Evolutionary conservation across 2,888 invertebrate genomes (phyloP), one percentile per base, ranked within the genome.

Genomic region (Lagria hirta): DNA sequence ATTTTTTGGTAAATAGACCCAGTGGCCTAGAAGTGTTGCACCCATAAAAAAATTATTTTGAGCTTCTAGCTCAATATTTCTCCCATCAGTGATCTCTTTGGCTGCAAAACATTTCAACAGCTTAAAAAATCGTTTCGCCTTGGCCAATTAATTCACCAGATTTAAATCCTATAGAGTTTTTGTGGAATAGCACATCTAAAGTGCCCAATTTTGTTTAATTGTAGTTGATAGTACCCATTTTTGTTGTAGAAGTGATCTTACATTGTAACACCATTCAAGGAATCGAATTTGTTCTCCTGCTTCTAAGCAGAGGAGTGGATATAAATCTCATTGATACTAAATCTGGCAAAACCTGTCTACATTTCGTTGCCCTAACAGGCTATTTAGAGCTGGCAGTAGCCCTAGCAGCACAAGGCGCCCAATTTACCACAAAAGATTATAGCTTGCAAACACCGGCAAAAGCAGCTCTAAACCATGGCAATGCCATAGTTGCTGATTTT

Each of bases 261-360:
- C 12, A 10, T 17, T 42, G 47, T 13, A 23, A 29, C 7, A 20
- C 5, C 7, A 1, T 40, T 3, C 6, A 23, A 4, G 26, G 32
- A 7, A 12, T 51, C 11, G 48, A 48, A 14, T 27, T 41, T 6
- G 30, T 51, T 3, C 10, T 35, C 11, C 18, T 38, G 5, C 30
- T 53, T 5, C 23, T 53, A 5, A 34, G 47, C 4, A 22, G 13
- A 10, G 51, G 51, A 2, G 32, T 48, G 5, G 26, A 49, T 21
- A 18, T 51, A 2, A 49, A 51, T 22, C 14, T 43, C 8, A 16
- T 15, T 8, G 52, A 50, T 7, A 17, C 17, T 11, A 3, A 12
- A 3, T 37, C 44, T 3, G 41, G 42, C 5, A 23, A 42, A 10
- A 54, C 38, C 32, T 51, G 51, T 32, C 33, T 54, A 13, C 54